phyloP scores from a whole-genome alignment of 1,140 invertebrate species.

The Theocolax elegans region DNA sequence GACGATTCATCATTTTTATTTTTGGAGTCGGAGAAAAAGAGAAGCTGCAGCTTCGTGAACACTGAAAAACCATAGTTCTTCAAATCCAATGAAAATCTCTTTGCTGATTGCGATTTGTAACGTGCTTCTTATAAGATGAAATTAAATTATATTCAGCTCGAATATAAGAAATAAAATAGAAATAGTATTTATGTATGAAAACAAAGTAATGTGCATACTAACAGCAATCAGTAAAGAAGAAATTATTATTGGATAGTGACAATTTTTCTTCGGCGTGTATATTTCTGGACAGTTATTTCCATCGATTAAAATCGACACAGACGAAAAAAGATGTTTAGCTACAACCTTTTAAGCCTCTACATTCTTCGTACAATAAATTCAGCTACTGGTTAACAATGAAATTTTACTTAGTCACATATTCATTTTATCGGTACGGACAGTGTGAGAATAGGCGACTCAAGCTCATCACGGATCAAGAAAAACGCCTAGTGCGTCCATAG shows the following conservation, averaged over 20 bases:
- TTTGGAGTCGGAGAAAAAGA: slow-evolving; percentile 22
- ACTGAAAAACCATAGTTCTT: not conserved
- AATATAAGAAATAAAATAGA: no score
- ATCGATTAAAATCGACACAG: slow-evolving; percentile 4
- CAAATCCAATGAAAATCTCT: slow-evolving; percentile 19
- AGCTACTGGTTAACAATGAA: slow-evolving; percentile 32
- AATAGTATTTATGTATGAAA: no score
- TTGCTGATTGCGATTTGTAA: no score
- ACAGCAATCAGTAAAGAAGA: no score
- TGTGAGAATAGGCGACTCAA: slow-evolving; percentile 21
- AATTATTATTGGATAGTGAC: no score
- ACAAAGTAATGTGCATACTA: no score
- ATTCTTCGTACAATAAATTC: slow-evolving; percentile 33
- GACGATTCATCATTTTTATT: slow-evolving; percentile 29
- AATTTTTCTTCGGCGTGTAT: not conserved
- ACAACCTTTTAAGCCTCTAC: slow-evolving; percentile 31
- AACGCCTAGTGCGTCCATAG: slow-evolving; percentile 22
- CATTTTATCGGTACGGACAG: slow-evolving; percentile 7
- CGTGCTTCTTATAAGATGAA: no score
- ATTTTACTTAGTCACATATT: not conserved
- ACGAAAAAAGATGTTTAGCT: slow-evolving; percentile 21
- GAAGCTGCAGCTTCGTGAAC: not conserved
- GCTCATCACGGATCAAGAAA: slow-evolving; percentile 32
- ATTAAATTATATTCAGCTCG: no score
- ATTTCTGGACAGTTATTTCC: not conserved